Conservation (phyloP, 2,797 vertebrate genomes). For the Coilia nasus region DNA sequence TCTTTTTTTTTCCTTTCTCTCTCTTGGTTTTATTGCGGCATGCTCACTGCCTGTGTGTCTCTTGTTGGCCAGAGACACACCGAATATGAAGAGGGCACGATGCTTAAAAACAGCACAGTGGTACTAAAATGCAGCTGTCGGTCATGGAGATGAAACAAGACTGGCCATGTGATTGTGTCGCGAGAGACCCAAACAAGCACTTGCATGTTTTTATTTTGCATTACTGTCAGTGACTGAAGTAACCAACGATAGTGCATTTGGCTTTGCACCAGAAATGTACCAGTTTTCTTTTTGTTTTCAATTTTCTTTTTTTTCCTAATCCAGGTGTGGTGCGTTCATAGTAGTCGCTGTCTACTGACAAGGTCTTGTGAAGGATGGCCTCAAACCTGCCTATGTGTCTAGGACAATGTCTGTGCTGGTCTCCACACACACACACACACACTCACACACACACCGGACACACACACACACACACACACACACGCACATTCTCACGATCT, state of each 20-base stretch:
- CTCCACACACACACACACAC: constrained; percentile 57
- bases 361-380: constrained; percentile 3
- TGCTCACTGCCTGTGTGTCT: constrained; percentile 59
- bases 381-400: neutral
- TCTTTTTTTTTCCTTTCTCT: constrained; percentile 12
- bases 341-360: constrained; percentile 55
- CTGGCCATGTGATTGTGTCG: neutral
- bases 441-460: constrained; percentile 45
- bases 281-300: constrained; percentile 11
- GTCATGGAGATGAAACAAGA: neutral
- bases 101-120: neutral
- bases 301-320: constrained; percentile 33
- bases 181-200: constrained; percentile 25
- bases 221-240: constrained; percentile 13
- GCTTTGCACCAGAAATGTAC: constrained; percentile 6
- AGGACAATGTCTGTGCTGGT: constrained; percentile 26
- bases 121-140: neutral
- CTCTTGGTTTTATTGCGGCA: constrained; percentile 53
- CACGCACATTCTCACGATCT: neutral
- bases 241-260: neutral
- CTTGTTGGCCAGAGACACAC: neutral
- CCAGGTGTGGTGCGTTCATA: constrained; percentile 46
- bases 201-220: constrained; percentile 17
- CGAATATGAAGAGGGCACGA: neutral
- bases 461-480: constrained; percentile 26